phyloP scores from a whole-genome alignment of 1,140 invertebrate genomes.

The Choristoneura fumiferana region DNA sequence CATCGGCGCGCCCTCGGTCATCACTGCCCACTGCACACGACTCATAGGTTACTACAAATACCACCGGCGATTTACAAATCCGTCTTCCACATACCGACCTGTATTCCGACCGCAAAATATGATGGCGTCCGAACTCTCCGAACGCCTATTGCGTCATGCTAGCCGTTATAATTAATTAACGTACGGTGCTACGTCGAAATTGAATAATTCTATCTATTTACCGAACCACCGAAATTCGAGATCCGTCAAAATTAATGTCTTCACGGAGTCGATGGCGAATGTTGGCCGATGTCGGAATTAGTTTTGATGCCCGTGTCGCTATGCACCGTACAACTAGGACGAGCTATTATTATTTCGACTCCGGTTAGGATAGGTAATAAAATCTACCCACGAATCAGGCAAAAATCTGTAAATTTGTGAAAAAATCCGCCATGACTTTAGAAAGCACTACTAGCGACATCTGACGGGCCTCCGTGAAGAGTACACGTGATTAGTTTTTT shows the following conservation, averaged over 20 bases:
- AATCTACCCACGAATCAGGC: constrained; percentile 71
- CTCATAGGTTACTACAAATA: constrained; percentile 21
- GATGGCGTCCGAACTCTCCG: constrained; percentile 42
- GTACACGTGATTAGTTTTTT: constrained; percentile 69
- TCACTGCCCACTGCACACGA: constrained; percentile 36
- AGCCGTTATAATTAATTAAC: constrained; percentile 52
- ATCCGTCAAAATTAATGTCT: constrained; percentile 42
- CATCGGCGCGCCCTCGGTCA: constrained; percentile 65
- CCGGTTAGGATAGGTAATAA: constrained; percentile 47
- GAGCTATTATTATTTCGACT: constrained; percentile 58
- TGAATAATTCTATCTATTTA: constrained; percentile 48
- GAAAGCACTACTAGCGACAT: constrained; percentile 62
- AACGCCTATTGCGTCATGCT: constrained; percentile 62
- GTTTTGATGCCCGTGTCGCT: constrained; percentile 44
- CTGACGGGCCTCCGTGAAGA: constrained; percentile 46
- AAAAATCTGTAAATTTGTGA: constrained; percentile 60
- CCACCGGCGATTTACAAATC: constrained; percentile 18
- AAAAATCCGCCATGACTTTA: constrained; percentile 74
- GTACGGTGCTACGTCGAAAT: constrained; percentile 52
- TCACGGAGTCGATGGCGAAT: constrained; percentile 23
- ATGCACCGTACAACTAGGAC: constrained; percentile 46
- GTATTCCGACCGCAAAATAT: constrained; percentile 40
- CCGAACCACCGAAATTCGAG: constrained; percentile 59
- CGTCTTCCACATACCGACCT: constrained; percentile 49
- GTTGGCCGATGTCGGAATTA: constrained; percentile 20